Conservation (phyloP, 2,113 vertebrate species). For the Anarhynchus alexandrinus region DNA sequence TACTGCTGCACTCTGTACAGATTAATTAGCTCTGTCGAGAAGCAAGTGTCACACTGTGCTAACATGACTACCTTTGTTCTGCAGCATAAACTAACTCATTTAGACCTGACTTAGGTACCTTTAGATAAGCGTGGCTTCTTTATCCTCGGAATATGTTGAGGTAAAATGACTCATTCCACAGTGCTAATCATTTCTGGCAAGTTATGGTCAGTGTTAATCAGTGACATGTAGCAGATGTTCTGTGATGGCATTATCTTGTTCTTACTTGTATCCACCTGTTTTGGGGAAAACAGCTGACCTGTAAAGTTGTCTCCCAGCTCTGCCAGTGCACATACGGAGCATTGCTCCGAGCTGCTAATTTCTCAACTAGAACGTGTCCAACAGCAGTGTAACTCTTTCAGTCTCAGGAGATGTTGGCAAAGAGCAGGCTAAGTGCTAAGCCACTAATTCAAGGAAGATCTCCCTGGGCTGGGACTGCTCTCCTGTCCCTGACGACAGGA, state of each 20-base stretch:
- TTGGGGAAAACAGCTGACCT: conserved; percentile 13
- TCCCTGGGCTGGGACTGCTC: background rate
- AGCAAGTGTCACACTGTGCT: background rate
- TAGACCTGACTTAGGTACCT: background rate
- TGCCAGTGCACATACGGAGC: background rate
- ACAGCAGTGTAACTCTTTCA: background rate
- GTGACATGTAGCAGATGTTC: background rate
- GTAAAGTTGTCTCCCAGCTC: background rate
- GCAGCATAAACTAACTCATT: background rate
- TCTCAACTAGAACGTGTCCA: background rate
- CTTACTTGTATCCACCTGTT: conserved; percentile 28
- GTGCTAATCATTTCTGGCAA: background rate
- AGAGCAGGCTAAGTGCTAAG: background rate
- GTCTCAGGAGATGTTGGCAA: background rate
- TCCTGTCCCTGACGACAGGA: background rate
- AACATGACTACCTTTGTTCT: background rate
- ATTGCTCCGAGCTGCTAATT: background rate
- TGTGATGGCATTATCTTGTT: background rate
- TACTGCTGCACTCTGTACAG: background rate
- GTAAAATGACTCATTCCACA: background rate
- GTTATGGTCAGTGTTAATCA: conserved; percentile 31
- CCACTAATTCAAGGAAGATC: background rate
- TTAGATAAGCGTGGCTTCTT: background rate
- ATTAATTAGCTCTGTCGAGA: background rate
- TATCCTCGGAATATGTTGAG: background rate